Conservation (phyloP, 1,140 invertebrate genomes). For the Listronotus oregonensis region DNA sequence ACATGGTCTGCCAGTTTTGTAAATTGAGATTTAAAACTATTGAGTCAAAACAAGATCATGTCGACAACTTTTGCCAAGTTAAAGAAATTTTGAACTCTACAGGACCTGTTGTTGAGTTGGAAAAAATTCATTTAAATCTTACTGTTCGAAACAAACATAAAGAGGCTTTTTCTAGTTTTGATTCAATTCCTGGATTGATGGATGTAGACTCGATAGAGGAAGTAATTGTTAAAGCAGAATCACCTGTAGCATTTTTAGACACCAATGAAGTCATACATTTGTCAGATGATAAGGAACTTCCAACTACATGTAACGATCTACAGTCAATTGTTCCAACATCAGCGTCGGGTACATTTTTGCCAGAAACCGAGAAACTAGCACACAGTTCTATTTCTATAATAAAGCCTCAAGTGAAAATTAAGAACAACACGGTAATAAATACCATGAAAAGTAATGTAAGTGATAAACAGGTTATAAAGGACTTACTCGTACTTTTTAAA, state of each 20-base stretch:
- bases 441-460: constrained; percentile 10
- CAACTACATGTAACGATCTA: neutral
- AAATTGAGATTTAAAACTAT: constrained; percentile 37
- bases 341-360: neutral
- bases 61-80: constrained; percentile 22
- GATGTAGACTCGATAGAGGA: neutral
- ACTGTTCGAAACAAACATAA: constrained; percentile 30
- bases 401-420: constrained; percentile 28
- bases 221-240: neutral
- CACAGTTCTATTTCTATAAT: constrained; percentile 4
- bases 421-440: constrained; percentile 16
- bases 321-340: neutral
- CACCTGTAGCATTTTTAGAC: neutral
- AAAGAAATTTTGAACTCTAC: constrained; percentile 28
- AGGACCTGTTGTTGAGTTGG: constrained; percentile 16
- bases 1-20: constrained; percentile 38
- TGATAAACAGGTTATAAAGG: constrained; percentile 26
- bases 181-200: constrained; percentile 6
- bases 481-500: constrained; percentile 4
- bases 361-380: neutral
- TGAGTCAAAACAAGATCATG: constrained; percentile 30
- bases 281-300: constrained; percentile 30
- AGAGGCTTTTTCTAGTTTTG: constrained; percentile 23
- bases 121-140: constrained; percentile 25
- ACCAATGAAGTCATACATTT: constrained; percentile 13